These are phyloP conservation scores for Eupithecia exiguata DNA, from an alignment of 2,888 invertebrate genomes.

Conservation along the genomic window DNA sequence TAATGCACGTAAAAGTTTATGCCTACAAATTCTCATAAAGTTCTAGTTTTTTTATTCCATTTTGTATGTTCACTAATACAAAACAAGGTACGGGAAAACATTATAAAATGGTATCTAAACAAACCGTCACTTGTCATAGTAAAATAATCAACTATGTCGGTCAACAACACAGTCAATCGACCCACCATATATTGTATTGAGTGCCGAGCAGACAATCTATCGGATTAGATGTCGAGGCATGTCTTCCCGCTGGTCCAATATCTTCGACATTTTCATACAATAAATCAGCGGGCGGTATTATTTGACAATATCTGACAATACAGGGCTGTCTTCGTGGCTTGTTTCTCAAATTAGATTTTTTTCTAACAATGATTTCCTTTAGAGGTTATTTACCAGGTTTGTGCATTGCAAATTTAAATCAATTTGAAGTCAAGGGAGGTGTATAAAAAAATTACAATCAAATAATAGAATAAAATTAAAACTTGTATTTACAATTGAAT, in stretches of 20 bases:
- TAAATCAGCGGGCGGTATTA: slow-evolving; percentile 18
- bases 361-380: neutral
- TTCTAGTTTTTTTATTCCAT: neutral
- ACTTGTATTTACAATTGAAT: no score
- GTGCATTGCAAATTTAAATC: neutral
- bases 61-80: neutral
- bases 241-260: slow-evolving; percentile 32
- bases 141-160: slow-evolving; percentile 32
- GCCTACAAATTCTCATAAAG: neutral
- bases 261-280: slow-evolving; percentile 31
- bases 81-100: neutral
- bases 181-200: slow-evolving; percentile 27
- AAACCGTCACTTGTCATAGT: slow-evolving; percentile 13
- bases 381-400: neutral
- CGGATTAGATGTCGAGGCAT: slow-evolving; percentile 18
- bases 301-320: slow-evolving; percentile 18
- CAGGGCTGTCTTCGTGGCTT: neutral
- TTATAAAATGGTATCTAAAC: slow-evolving; percentile 29
- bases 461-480: neutral
- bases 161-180: slow-evolving; percentile 24
- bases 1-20: neutral
- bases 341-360: neutral
- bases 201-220: slow-evolving; percentile 30
- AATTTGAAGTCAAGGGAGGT: neutral
- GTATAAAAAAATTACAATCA: neutral